These are phyloP conservation scores for Linnaemya vulpina DNA, from an alignment of 2,888 invertebrate species.

Conservation along the genomic window DNA sequence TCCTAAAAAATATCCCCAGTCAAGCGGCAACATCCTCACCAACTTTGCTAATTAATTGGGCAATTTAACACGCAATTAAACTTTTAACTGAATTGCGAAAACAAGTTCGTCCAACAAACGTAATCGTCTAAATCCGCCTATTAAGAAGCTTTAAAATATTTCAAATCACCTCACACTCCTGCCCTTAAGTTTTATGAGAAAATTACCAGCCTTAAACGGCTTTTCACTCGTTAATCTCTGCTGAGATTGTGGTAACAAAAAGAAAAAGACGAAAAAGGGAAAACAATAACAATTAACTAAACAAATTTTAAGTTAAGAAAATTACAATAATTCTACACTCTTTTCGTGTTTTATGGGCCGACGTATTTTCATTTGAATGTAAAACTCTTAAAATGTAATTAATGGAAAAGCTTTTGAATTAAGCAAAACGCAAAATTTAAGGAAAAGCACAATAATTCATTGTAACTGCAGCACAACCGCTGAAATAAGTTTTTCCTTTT, in stretches of 20 bases:
- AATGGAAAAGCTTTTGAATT: constrained; percentile 40
- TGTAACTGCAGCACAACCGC: background rate
- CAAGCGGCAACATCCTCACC: too few relatives aligned
- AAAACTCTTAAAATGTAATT: constrained; percentile 40
- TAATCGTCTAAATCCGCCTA: too few relatives aligned
- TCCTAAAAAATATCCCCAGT: too few relatives aligned
- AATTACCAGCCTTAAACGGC: background rate
- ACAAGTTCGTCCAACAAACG: too few relatives aligned
- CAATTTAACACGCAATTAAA: too few relatives aligned
- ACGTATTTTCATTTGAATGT: constrained; percentile 13
- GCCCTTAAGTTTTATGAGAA: background rate
- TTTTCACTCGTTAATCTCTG: background rate
- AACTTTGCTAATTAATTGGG: too few relatives aligned
- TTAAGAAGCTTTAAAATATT: too few relatives aligned
- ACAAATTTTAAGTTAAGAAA: background rate
- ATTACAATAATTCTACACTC: background rate
- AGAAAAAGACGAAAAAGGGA: background rate
- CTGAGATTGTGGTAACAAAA: background rate
- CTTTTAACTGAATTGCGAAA: too few relatives aligned
- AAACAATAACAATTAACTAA: too few relatives aligned
- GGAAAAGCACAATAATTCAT: background rate
- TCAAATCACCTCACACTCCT: too few relatives aligned
- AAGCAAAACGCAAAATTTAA: background rate
- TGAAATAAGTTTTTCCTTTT: background rate
- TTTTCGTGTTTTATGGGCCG: background rate